Evolutionary conservation across 2,888 invertebrate genomes (phyloP).

Genomic region (Acleris holmiana): DNA sequence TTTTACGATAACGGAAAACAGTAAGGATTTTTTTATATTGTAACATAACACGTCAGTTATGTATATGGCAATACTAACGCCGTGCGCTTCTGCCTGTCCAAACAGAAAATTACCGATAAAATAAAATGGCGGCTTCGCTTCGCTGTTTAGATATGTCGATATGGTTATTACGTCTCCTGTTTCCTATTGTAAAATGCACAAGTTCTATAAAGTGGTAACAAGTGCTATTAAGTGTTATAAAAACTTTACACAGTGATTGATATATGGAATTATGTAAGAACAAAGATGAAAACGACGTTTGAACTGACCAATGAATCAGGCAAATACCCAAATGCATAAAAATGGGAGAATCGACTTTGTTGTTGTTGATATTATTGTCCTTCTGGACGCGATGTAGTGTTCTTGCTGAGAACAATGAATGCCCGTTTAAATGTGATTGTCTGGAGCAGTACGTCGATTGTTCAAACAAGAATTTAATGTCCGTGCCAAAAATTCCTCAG

Average conservation of each 20-base stretch:
- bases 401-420: constrained; percentile 77
- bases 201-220: constrained; percentile 53
- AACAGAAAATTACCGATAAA: constrained; percentile 42
- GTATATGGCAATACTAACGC: constrained; percentile 11
- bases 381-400: constrained; percentile 59
- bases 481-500: constrained; percentile 89
- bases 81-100: not conserved
- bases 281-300: constrained; percentile 55
- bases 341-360: constrained; percentile 79
- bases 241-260: constrained; percentile 51
- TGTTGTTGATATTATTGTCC: constrained; percentile 69
- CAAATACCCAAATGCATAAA: constrained; percentile 75
- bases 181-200: constrained; percentile 62
- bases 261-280: constrained; percentile 73
- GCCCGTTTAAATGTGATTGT: constrained; percentile 89
- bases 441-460: constrained; percentile 90
- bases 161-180: constrained; percentile 54
- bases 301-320: constrained; percentile 60
- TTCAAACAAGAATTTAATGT: constrained; percentile 87
- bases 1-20: too few relatives aligned
- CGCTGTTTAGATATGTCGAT: constrained; percentile 64
- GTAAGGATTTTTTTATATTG: too few relatives aligned
- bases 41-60: too few relatives aligned
- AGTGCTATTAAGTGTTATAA: constrained; percentile 52
- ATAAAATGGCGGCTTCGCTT: constrained; percentile 75